Percentiles rank a stretch among this genome's conserved stretches.
phyloP scores from a whole-genome alignment of 2,888 invertebrate species.

The Nomada lathburiana region DNA sequence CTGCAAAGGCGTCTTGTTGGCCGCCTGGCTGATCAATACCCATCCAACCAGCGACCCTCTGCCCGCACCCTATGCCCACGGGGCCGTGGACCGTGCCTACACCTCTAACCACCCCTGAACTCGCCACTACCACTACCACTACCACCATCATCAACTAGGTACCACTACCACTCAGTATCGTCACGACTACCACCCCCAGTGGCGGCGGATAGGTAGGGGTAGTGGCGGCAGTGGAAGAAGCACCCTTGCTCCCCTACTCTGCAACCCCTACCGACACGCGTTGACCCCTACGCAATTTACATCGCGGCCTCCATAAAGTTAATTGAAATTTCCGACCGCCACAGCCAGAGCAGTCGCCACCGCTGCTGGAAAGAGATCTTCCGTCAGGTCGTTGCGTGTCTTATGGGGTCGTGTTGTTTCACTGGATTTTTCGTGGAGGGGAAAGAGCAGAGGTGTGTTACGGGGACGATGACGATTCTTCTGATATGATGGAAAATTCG shows the following conservation, averaged over 20 bases:
- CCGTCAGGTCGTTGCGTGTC: constrained; percentile 49
- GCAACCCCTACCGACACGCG: constrained; percentile 70
- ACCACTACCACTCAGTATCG: constrained; percentile 44
- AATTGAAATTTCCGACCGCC: constrained; percentile 75
- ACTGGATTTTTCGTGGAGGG: constrained; percentile 2
- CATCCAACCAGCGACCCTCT: constrained; percentile 73
- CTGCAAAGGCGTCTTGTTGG: constrained; percentile 79
- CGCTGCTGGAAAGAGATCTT: constrained; percentile 48
- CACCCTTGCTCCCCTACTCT: constrained; percentile 67
- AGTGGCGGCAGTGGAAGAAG: constrained; percentile 42
- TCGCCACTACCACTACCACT: constrained; percentile 62
- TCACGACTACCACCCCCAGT: constrained; percentile 26
- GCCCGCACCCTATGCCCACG: constrained; percentile 72
- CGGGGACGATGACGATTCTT: constrained; percentile 2
- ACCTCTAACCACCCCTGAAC: constrained; percentile 71
- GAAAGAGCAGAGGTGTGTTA: constrained; percentile 7
- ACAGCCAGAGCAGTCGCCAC: constrained; percentile 61
- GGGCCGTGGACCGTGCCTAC: constrained; percentile 71
- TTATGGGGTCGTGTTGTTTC: constrained; percentile 36
- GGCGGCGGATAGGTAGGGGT: constrained; percentile 35
- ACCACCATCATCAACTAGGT: constrained; percentile 29
- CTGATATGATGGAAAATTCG: neutral
- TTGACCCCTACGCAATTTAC: constrained; percentile 79
- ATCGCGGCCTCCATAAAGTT: constrained; percentile 76
- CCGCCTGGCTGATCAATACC: constrained; percentile 80